Evolutionary conservation across 2,888 invertebrate species (phyloP), one percentile per base, ranked within the genome.

Genomic region (Chesias legatella): DNA sequence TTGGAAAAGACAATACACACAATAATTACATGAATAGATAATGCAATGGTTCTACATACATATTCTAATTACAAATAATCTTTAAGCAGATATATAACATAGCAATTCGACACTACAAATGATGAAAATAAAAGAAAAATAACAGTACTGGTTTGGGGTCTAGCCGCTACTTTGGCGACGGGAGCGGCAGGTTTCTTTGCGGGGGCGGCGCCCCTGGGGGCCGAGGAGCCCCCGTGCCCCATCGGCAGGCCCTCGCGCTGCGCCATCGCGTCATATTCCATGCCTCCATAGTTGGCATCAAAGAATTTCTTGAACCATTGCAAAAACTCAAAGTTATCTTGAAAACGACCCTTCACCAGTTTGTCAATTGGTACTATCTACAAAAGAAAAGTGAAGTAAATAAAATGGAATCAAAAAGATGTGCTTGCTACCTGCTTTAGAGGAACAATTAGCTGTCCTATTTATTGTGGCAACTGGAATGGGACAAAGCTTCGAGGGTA

Each of bases 281-380:
- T 91, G 76, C 97, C 98, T 82, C 95, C 94, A 90, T 97, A 98
- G 91, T 99, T 99, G 68, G 98, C 98, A 89, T 99, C 98, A 90
- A 98, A 99, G 90, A 99, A 98, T 88, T 98, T 98, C 92, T 99
- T 98, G 92, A 99, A 99, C 98, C 98, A 99, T 91, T 99, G 98
- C 69, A 99, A 94, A 90, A 98, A 98, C 89, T 99, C 98, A 92
- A 99, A 99, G 91, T 99, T 99, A 91, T 99, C 98, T 92, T 98
- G 98, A 90, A 99, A 99, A 69, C 97, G 94, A 83, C 97, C 98
- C 91, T 98, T 98, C 84, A 98, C 96, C 91, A 99, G 92, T 89
- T 91, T 94, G 90, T 97, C 97, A 79, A 97, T 95, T 63, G 96
- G 94, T 76, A 97, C 94, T 83, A 95, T 94, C 96, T 97, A 91